Base-by-base conservation (phyloP, 2,113 vertebrate species). In the Ancistrus triradiatus region DNA sequence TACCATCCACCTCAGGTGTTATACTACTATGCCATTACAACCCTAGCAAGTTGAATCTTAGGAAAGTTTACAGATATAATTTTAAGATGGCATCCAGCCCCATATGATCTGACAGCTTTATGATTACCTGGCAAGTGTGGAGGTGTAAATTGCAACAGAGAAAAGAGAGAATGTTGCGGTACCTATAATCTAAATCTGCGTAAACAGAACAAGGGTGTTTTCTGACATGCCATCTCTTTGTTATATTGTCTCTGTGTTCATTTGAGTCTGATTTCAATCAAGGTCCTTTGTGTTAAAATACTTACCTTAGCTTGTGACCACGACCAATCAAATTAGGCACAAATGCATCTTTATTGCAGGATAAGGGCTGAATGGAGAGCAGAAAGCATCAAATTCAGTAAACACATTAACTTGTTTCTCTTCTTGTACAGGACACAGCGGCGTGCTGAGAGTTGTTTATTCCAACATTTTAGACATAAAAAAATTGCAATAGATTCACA, bases 251-350 rank as follows among this genome's bases (percentile, higher is more conserved):
- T 66, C 59, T 70, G 22, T 51, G 48, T 70, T 70, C 52, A 55
- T 60, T 59, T 68, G 37, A 58, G 37, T 50, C 25, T 46, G 11
- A 19, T 59, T 58, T 59, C 51, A 74, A 71, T 74, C 67, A 71
- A 42, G 42, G 48, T 44, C 40, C 15, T 67, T 70, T 70, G 68
- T 74, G 48, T 60, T 64, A 64, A 47, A 69, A 59, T 63, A 51
- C 48, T 40, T 49, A 31, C 37, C 47, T 24, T 47, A 40, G 46
- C 24, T n/a, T 55, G 33, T 46, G 47, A 46, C 37, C 44, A 28
- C 27, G 59, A 17, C 25, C 9, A 11, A 53, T 15, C n/a, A 27
- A 65, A 65, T 69, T 64, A 52, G 46, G 35, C 49, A 47, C 33
- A 69, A 55, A 49, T 67, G 67, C 52, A 68, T 57, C n/a, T n/a